phyloP scores from a whole-genome alignment of 2,888 invertebrate species.

The Erebia aethiops region DNA sequence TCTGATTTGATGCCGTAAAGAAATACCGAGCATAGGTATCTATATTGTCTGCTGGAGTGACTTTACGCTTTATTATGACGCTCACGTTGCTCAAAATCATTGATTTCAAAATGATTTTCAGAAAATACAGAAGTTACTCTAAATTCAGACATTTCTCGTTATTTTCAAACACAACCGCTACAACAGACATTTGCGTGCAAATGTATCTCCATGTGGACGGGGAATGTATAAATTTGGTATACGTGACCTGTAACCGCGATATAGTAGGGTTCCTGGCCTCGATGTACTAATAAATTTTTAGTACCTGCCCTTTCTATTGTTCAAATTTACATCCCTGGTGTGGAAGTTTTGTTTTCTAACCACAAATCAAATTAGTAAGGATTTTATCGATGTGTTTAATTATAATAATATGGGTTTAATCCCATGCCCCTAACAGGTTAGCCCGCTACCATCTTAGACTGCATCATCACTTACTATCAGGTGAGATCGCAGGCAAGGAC shows the following conservation, averaged over 20 bases:
- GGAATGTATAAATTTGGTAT: constrained; percentile 26
- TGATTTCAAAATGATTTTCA: background rate
- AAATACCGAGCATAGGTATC: no score
- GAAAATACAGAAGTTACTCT: constrained; percentile 16
- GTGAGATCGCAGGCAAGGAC: no score
- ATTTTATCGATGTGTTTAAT: constrained; percentile 8
- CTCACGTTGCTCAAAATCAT: background rate
- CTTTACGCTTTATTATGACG: no score
- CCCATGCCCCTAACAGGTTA: no score
- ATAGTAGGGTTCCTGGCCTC: constrained; percentile 22
- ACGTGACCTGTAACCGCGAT: constrained; percentile 31
- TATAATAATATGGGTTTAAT: no score
- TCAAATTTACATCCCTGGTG: constrained; percentile 8
- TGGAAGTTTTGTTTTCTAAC: constrained; percentile 15
- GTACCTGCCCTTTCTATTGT: constrained; percentile 24
- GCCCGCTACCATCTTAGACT: no score
- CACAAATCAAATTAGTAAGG: constrained; percentile 5
- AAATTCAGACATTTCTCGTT: constrained; percentile 19
- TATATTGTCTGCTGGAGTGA: no score
- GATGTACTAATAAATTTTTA: constrained; percentile 27
- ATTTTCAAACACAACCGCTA: constrained; percentile 19
- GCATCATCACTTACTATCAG: no score
- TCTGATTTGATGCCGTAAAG: no score
- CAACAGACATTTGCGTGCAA: constrained; percentile 32
- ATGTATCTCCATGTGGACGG: constrained; percentile 26